These are phyloP conservation scores for Blera fallax DNA, from an alignment of 2,888 invertebrate species.

Conservation along the genomic window DNA sequence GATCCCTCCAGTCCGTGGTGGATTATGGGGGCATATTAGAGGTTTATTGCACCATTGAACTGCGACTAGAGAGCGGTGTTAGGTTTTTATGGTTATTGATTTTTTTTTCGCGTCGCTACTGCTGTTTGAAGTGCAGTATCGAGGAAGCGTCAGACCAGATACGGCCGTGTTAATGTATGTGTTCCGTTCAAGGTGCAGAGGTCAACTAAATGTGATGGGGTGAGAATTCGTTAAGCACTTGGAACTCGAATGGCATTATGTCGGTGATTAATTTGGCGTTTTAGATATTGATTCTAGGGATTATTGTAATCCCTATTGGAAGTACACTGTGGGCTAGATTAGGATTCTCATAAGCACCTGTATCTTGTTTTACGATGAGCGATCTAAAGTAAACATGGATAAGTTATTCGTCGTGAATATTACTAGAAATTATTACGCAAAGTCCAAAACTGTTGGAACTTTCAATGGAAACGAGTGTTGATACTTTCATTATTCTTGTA, in stretches of 20 bases:
- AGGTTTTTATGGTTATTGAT: slow-evolving; percentile 70
- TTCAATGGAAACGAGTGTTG: too few species aligned
- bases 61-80: slow-evolving; percentile 53
- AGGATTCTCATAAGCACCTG: background rate
- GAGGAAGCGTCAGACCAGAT: slow-evolving; percentile 38
- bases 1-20: slow-evolving; percentile 47
- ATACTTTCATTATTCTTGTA: too few species aligned
- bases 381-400: too few species aligned
- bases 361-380: background rate
- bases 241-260: slow-evolving; percentile 32
- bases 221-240: slow-evolving; percentile 44
- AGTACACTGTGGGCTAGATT: background rate
- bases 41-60: slow-evolving; percentile 70
- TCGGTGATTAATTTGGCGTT: slow-evolving; percentile 40
- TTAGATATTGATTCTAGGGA: slow-evolving; percentile 27
- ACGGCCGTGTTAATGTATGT: slow-evolving; percentile 31
- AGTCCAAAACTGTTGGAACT: too few species aligned
- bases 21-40: slow-evolving; percentile 67
- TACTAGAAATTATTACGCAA: too few species aligned
- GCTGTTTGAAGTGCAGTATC: slow-evolving; percentile 50
- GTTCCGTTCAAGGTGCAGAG: background rate
- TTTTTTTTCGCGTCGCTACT: slow-evolving; percentile 46
- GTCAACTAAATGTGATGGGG: slow-evolving; percentile 36
- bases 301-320: background rate
- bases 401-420: too few species aligned